Base-by-base conservation (phyloP, 2,888 invertebrate genomes). In the Pristionchus arcanus region DNA sequence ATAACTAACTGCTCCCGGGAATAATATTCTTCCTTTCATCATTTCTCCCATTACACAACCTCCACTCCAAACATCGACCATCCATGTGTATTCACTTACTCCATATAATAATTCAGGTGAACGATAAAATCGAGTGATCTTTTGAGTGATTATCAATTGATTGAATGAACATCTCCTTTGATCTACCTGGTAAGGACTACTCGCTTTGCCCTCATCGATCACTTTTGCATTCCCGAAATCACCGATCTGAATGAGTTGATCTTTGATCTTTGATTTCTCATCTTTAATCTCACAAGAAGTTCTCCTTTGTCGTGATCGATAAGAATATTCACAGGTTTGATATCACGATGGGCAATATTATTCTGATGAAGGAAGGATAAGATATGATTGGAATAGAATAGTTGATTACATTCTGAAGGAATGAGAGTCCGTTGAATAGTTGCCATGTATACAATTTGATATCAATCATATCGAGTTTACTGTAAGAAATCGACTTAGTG, bases 391-490 rank as follows among this genome's bases (percentile, higher is more conserved):
- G 68, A n/a, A 13, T 59, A 19, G 15, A 15, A 7, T 63, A 63
- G 31, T 68, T 15, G 68, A 9, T 59, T 25, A 91, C 91, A 66
- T 71, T 59, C 19, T 89, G 42, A 11, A 92, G 87, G 71, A 90
- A 90, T 31, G 85, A 34, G 42, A 91, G 90, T 83, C 91, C 92
- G 55, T 92, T 91, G 90, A 92, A 92, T 9, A 92, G 83, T 81
- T 92, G 92, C 92, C 92, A 92, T 31, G 92, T 89, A 85, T 92
- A 92, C 25, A 92, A 55, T 90, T 92, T 92, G 55, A 91, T 87
- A 81, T 92, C 92, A 49, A 88, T 81, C 77, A 91, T 49, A 28
- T 92, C 88, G 63, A 91, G n/a, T 66, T 66, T 77, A 16, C 77
- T 77, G 42, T 1, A 77, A 2, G 16, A 11, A 37, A 68, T n/a